Base-by-base conservation (phyloP, 2,888 invertebrate genomes). In the Leptogaster cylindrica region DNA sequence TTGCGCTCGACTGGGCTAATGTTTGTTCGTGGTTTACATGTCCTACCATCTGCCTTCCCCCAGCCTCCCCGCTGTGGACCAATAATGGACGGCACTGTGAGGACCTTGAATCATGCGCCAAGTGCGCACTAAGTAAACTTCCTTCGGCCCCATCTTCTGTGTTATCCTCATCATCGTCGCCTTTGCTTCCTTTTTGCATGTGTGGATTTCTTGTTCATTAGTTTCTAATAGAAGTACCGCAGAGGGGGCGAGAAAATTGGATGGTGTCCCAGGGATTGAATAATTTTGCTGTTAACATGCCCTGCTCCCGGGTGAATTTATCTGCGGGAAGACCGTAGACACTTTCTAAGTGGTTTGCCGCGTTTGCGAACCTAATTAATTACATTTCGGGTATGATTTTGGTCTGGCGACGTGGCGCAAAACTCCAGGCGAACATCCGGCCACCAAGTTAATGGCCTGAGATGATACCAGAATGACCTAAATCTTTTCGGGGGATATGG, bases 171-270 rank as follows among this genome's bases (percentile, higher is more conserved):
- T n/a, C n/a, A n/a, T 44, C 44, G 16, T 44, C 44, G 27, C 18
- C 41, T 27, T 10, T 18, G 27, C 14, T 5, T 44, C 61, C 44
- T 61, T 61, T 61, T 44, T 61, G 44, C 61, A 61, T 61, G 44
- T 61, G 44, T 61, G 61, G 18, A 61, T 44, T 61, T 61, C 61
- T 61, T 61, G 61, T 61, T 61, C 61, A 61, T 61, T 61, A 61
- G 44, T 44, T 61, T 61, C 61, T 61, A 44, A 61, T 61, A 61
- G 44, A 18, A 44, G 61, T 44, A 18, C 61, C 44, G 61, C 44
- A 28, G 23, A 41, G 41, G 28, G 61, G 44, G 28, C 14, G 44
- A 44, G 28, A 20, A 61, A 61, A 61, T 61, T 41, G 28, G 61
- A 41, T 44, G 28, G 44, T 27, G 23, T 61, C 61, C 44, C 61